These are phyloP conservation scores for Eupithecia inturbata DNA, from an alignment of 2,888 invertebrate genomes.

Conservation along the genomic window DNA sequence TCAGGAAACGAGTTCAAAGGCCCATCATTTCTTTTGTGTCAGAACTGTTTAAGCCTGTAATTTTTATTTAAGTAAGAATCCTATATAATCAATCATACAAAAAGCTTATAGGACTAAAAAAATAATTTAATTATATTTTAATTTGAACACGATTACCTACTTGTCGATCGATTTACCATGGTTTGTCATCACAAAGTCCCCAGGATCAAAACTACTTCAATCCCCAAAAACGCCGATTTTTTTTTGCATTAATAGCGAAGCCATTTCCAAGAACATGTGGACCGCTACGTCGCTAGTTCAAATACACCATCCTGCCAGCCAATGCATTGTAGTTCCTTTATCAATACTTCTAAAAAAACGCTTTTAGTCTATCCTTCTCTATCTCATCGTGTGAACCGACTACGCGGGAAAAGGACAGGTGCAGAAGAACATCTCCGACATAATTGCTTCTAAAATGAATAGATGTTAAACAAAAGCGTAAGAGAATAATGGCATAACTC, in stretches of 20 bases:
- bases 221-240: slow-evolving; percentile 62
- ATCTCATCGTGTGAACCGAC: slow-evolving; percentile 41
- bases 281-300: slow-evolving; percentile 82
- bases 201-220: slow-evolving; percentile 61
- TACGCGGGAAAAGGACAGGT: slow-evolving; percentile 55
- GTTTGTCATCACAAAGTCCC: neutral
- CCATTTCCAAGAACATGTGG: slow-evolving; percentile 82
- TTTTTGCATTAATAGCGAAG: slow-evolving; percentile 81
- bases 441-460: slow-evolving; percentile 77
- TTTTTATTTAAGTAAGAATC: neutral
- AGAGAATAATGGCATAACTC: slow-evolving; percentile 60
- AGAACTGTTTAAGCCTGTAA: neutral
- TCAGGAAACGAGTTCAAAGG: slow-evolving; percentile 45
- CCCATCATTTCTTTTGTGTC: slow-evolving; percentile 35
- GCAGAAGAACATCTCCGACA: slow-evolving; percentile 61
- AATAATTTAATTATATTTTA: neutral
- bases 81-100: neutral
- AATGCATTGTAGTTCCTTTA: slow-evolving; percentile 78
- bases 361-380: slow-evolving; percentile 65
- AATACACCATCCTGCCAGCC: slow-evolving; percentile 81
- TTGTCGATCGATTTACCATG: neutral
- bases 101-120: neutral
- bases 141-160: neutral
- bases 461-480: slow-evolving; percentile 70
- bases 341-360: slow-evolving; percentile 73